Evolutionary conservation across 2,888 invertebrate species (phyloP).

Genomic region (Pristionchus entomophagus): DNA sequence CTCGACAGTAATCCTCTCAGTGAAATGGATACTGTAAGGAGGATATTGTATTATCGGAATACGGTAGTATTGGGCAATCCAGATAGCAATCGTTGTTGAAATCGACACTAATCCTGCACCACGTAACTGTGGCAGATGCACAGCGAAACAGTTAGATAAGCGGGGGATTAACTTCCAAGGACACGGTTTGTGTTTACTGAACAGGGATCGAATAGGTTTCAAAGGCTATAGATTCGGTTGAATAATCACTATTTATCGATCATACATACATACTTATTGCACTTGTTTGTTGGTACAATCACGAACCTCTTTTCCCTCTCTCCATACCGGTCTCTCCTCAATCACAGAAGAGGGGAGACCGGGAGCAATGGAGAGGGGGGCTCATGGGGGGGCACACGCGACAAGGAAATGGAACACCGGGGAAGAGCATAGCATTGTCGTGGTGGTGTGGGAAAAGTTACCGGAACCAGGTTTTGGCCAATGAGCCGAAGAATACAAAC

Average conservation of each 20-base stretch:
- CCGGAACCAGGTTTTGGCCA: background rate
- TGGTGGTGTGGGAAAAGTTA: conserved; percentile 13
- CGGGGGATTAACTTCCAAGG: background rate
- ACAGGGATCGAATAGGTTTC: background rate
- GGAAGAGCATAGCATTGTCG: background rate
- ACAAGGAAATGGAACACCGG: background rate
- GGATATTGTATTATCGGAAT: no score
- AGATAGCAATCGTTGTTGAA: background rate
- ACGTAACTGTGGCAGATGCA: conserved; percentile 7
- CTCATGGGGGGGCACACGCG: background rate
- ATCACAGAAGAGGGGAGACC: conserved; percentile 6
- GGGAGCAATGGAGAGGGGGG: background rate
- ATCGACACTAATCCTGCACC: background rate
- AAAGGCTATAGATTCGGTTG: no score
- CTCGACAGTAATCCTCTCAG: no score
- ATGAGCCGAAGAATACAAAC: background rate
- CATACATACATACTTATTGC: conserved; percentile 7
- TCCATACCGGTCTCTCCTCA: background rate
- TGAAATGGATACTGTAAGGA: no score
- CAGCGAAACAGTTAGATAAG: background rate
- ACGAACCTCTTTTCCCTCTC: conserved; percentile 27
- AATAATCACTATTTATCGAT: background rate
- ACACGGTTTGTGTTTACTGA: background rate
- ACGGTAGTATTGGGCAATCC: background rate
- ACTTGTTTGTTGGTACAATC: background rate